Base-by-base conservation (phyloP, 2,113 vertebrate species). In the Hassar affinis region DNA sequence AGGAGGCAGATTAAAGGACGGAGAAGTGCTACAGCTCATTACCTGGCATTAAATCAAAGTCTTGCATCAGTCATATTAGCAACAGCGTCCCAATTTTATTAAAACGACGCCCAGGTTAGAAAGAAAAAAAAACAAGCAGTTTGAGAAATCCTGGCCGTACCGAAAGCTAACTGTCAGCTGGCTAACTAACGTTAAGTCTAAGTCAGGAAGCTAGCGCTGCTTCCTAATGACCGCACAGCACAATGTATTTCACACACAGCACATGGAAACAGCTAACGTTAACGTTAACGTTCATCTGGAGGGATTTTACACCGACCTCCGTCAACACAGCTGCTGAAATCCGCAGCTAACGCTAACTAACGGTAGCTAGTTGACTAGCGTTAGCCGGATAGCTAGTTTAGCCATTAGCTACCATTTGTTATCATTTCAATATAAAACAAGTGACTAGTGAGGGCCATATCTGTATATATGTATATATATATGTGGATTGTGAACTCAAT, bases 391-490 rank as follows among this genome's bases (percentile, higher is more conserved):
- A 82, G 56, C 69, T 59, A 22, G 20, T 35, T 56, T 72, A 54
- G 27, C 64, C 64, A 20, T 56, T 64, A 35, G 71, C 45, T 74
- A 76, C 4, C 72, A 25, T 56, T 80, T 80, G 47, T 68, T 68
- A 30, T 56, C 15, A 72, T 35, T 12, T 71, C 52, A 20, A 14
- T 42, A 81, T 45, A 81, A 81, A 71, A 81, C 49, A 56, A 71
- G 22, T 75, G 49, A 56, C 20, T 35, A 35, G 20, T 38, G 30
- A 42, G 4, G 66, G 35, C 33, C 66, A 42, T 42, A 42, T 42
- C 6, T 42, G 6, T 42, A 42, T 3, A 42, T 42, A 42, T 42
- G 6, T 42, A 42, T 6, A 42, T 42, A 42, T 42, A 20, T 15
- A 56, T 42, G 57, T 45, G 14, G 45, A 61, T 17, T 7, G 7